Conservation (phyloP, 1,140 invertebrate genomes). For the Fopius arisanus region DNA sequence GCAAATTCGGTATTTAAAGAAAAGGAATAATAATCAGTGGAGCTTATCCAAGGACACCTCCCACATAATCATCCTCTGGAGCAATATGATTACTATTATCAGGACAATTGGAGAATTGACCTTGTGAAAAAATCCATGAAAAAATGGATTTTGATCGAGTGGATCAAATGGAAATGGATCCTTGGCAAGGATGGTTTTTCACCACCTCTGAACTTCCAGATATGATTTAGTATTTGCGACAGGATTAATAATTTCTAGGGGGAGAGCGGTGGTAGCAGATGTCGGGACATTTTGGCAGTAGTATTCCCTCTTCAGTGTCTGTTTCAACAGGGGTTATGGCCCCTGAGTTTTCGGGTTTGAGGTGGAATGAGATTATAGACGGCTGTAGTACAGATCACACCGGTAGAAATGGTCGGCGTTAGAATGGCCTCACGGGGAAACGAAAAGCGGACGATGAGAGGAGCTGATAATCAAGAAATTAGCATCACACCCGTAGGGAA, state of each 20-base stretch:
- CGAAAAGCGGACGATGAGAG: constrained; percentile 10
- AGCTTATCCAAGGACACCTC: no score
- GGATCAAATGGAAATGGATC: no score
- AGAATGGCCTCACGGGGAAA: constrained; percentile 7
- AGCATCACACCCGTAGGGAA: constrained; percentile 18
- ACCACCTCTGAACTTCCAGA: constrained; percentile 18
- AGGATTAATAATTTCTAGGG: constrained; percentile 56
- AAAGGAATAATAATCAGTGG: no score
- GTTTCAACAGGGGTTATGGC: neutral
- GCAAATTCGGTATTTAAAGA: no score
- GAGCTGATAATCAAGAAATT: constrained; percentile 30
- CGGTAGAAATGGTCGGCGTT: neutral
- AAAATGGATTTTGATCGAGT: no score
- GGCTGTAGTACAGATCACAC: neutral
- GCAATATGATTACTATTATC: no score
- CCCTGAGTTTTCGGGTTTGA: neutral
- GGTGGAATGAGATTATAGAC: neutral
- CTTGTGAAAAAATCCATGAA: no score
- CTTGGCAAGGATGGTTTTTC: no score
- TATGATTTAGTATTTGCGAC: constrained; percentile 58
- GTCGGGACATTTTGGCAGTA: constrained; percentile 50
- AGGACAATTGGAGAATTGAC: no score
- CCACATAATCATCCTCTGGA: no score
- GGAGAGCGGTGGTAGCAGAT: constrained; percentile 46
- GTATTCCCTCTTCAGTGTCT: neutral